Conservation (phyloP, 2,888 invertebrate species). For the Osmoderma eremita region DNA sequence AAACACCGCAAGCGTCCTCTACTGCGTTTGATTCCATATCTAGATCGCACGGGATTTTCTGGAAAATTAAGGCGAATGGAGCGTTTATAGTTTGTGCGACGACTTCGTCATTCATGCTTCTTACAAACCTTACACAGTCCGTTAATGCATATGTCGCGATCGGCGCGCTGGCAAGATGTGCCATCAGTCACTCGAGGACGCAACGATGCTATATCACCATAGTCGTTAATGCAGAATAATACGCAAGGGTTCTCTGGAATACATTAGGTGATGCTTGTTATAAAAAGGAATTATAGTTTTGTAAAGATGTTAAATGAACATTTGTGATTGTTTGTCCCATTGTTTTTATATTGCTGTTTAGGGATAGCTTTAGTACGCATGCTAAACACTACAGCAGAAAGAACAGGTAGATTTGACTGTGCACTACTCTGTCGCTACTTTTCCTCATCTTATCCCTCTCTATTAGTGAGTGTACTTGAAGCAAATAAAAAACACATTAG, state of each 20-base stretch:
- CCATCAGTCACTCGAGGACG: conserved; percentile 67
- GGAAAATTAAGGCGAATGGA: conserved; percentile 20
- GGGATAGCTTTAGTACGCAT: too few species aligned
- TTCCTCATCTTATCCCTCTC: too few species aligned
- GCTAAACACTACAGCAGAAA: too few species aligned
- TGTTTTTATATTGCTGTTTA: too few species aligned
- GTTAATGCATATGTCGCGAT: conserved; percentile 67
- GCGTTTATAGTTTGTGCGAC: neutral
- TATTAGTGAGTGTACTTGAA: too few species aligned
- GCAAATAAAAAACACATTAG: too few species aligned
- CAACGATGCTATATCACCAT: conserved; percentile 58
- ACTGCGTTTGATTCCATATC: conserved; percentile 66
- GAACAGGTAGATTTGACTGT: too few species aligned
- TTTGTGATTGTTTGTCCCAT: too few species aligned
- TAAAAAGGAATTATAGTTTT: too few species aligned
- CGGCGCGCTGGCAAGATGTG: conserved; percentile 66
- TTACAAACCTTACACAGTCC: conserved; percentile 65
- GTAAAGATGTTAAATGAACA: too few species aligned
- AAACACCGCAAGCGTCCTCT: conserved; percentile 72
- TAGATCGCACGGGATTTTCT: conserved; percentile 69
- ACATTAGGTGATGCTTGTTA: conserved; percentile 27
- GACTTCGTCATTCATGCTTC: neutral
- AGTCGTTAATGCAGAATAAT: conserved; percentile 59
- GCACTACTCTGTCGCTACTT: too few species aligned
- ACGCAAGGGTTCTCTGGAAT: conserved; percentile 59